Conservation (phyloP, 53 echinoderm and acorn worm species). For the Paracentrotus lividus region DNA sequence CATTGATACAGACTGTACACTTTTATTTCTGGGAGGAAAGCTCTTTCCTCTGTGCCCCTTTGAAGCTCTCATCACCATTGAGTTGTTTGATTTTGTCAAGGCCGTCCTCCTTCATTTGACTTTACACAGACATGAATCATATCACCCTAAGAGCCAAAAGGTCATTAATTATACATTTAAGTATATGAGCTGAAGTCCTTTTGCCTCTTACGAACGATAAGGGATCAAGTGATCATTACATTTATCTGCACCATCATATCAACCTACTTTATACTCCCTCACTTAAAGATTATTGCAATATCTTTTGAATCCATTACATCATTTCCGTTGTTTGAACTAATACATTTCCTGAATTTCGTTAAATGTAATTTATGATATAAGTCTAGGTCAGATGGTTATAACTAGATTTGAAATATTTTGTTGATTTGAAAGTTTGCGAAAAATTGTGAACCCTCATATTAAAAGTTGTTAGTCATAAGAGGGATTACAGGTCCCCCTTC, state of each 20-base stretch:
- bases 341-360: conserved; percentile 21
- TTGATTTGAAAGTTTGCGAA: background rate
- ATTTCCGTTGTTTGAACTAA: conserved; percentile 22
- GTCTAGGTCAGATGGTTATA: conserved; percentile 4
- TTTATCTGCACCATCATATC: conserved; percentile 35
- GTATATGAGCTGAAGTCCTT: too few species aligned
- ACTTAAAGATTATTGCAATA: conserved; percentile 4
- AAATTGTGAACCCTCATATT: background rate
- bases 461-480: background rate
- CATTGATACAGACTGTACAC: too few species aligned
- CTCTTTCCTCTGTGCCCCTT: conserved; percentile 3
- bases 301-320: background rate
- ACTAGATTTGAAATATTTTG: background rate
- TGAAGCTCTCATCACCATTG: conserved; percentile 14
- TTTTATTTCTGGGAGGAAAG: too few species aligned
- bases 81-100: conserved; percentile 21
- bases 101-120: conserved; percentile 10
- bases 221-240: conserved; percentile 31
- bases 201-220: too few species aligned
- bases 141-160: too few species aligned
- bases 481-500: too few species aligned
- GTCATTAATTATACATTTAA: too few species aligned
- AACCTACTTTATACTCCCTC: background rate
- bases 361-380: conserved; percentile 8
- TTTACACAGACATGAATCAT: conserved; percentile 29